phyloP scores from a whole-genome alignment of 2,797 vertebrate species.

The Bradypodion pumilum region DNA sequence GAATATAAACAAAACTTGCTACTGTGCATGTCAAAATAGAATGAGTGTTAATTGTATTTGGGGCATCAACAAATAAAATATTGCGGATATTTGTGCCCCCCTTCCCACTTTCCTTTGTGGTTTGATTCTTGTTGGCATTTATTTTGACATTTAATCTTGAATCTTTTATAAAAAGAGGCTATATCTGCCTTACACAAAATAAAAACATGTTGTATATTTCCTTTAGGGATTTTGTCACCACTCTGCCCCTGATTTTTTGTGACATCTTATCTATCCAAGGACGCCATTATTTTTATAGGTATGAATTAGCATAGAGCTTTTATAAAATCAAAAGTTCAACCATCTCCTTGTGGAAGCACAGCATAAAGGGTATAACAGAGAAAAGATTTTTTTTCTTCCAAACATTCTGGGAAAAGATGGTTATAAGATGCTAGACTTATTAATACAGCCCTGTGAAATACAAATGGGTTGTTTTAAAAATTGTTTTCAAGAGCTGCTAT shows the following conservation, averaged over 20 bases:
- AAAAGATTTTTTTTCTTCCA: background rate
- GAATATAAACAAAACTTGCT: background rate
- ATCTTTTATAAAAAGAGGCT: slow-evolving; percentile 16
- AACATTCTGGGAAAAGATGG: slow-evolving; percentile 1
- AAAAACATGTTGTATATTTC: slow-evolving; percentile 34
- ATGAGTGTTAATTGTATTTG: background rate
- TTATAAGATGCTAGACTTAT: background rate
- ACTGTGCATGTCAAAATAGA: slow-evolving; percentile 23
- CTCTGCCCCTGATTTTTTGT: slow-evolving; percentile 52
- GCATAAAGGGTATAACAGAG: background rate
- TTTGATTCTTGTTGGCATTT: slow-evolving; percentile 40
- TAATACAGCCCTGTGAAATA: background rate
- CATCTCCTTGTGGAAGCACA: slow-evolving; percentile 12
- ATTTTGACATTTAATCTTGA: slow-evolving; percentile 47
- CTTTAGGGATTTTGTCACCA: slow-evolving; percentile 34
- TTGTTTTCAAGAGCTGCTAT: background rate
- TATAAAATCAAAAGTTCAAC: slow-evolving; percentile 1
- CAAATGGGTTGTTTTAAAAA: background rate
- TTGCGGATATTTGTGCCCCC: slow-evolving; percentile 4
- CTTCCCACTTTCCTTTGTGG: background rate
- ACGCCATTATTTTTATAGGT: slow-evolving; percentile 25
- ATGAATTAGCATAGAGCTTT: slow-evolving; percentile 29
- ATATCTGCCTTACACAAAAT: slow-evolving; percentile 39
- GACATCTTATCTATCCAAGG: slow-evolving; percentile 33
- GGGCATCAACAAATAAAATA: slow-evolving; percentile 11